Evolutionary conservation across 2,113 vertebrate genomes (phyloP), one percentile per base, ranked within the genome.

Genomic region (Pogonocichla stellata): DNA sequence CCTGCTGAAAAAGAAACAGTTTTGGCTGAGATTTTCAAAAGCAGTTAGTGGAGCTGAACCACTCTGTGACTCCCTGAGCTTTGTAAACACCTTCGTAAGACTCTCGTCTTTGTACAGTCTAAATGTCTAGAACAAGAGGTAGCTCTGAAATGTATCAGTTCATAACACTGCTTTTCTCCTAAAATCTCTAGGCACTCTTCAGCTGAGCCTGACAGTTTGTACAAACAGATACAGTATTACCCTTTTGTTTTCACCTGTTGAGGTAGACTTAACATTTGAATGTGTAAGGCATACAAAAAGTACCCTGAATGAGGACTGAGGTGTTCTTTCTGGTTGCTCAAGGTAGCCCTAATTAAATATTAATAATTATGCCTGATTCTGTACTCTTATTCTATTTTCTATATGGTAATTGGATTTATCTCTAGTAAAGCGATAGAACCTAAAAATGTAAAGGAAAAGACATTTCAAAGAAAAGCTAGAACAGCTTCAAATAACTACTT

Each of bases 51-150:
- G 43, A 88, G 91, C 67, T 86, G 62, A 95, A 70, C 50, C 71
- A 62, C 33, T 24, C 8, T 54, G 75, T 75, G 36, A 90, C 24
- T 73, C 33, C 26, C 28, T 38, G 20, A 53, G 56, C 67, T 90
- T 90, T 86, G 25, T 77, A 86, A 96, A 93, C 67, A 86, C 64
- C 31, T 83, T 58, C 29, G 10, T 73, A 92, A 95, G 87, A 33
- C 34, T 54, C 33, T 78, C 56, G 70, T 86, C 64, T 73, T 73
- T 80, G n/a, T 64, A 62, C 16, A 66, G 33, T 4, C 47, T 48
- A 48, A 45, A 60, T 2, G 3, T 19, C n/a, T 75, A 47, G 69
- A 82, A 77, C 43, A 91, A 85, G 45, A 90, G 14, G 47, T 64
- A 62, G 36, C 15, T 83, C 20, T 66, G 54, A 60, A 93, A 72